A percentile compares a stretch with the other conserved stretches of the same genome.
Evolutionary conservation across 2,113 vertebrate species (phyloP).

Genomic region (Lamprologus speciosus): DNA sequence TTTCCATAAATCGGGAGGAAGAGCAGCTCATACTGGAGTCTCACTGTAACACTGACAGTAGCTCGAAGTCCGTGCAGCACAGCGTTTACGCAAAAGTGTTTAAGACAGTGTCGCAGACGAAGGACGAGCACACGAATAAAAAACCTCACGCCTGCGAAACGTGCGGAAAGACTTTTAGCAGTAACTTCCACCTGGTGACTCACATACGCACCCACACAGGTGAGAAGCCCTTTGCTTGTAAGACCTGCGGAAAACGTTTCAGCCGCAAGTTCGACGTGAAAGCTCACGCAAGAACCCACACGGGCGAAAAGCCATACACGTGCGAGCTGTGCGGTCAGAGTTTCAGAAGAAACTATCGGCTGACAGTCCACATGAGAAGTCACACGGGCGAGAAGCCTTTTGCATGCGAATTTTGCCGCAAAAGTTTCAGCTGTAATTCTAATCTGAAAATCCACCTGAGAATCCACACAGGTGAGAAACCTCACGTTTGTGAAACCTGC

Average conservation of each 20-base stretch:
- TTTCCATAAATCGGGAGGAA: background rate
- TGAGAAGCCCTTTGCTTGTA: background rate
- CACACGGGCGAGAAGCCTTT: background rate
- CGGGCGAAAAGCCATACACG: background rate
- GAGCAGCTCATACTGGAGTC: background rate
- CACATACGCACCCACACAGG: background rate
- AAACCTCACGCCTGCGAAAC: background rate
- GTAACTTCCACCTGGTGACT: background rate
- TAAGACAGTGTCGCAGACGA: background rate
- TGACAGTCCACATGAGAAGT: background rate
- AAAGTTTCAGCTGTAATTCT: background rate
- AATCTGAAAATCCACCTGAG: background rate
- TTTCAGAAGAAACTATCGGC: background rate
- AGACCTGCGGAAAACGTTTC: background rate
- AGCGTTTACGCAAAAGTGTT: background rate
- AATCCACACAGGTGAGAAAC: background rate
- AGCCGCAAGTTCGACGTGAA: background rate
- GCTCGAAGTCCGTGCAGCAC: rapidly evolving
- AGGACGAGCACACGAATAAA: background rate
- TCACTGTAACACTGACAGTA: background rate
- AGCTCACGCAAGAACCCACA: background rate
- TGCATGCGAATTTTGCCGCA: background rate
- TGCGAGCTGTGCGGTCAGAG: background rate
- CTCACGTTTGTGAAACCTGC: background rate
- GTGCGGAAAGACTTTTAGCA: background rate